A percentile compares a stretch with the other conserved stretches of the same genome.
These are phyloP conservation scores for Leptogaster cylindrica DNA, from an alignment of 2,888 invertebrate genomes.

Conservation along the genomic window DNA sequence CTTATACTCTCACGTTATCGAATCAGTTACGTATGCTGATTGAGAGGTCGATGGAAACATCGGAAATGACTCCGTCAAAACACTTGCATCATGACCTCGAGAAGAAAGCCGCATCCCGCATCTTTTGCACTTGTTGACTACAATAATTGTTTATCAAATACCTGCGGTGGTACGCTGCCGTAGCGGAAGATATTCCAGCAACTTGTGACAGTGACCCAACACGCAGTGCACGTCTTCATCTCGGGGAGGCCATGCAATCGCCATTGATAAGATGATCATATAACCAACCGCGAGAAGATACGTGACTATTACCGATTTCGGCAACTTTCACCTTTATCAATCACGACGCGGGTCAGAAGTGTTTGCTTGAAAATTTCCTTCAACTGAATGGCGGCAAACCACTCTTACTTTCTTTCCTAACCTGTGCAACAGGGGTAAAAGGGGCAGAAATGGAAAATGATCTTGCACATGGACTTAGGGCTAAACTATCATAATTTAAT, in stretches of 20 bases:
- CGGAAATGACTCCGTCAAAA: background rate
- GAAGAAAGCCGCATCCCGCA: conserved; percentile 11
- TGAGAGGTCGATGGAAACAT: background rate
- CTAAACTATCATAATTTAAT: too few species aligned
- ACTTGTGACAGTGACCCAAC: background rate
- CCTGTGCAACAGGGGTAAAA: background rate
- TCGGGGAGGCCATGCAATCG: background rate
- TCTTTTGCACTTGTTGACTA: conserved; percentile 1
- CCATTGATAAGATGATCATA: background rate
- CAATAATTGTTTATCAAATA: background rate
- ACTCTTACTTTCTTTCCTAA: conserved; percentile 13
- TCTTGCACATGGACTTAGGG: conserved; percentile 1
- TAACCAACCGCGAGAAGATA: background rate
- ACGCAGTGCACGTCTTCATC: conserved; percentile 10
- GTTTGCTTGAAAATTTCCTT: conserved; percentile 3
- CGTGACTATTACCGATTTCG: conserved; percentile 18
- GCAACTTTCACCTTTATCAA: conserved; percentile 30
- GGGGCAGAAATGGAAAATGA: background rate
- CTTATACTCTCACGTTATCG: background rate
- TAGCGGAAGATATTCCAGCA: background rate
- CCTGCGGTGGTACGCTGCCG: conserved; percentile 6
- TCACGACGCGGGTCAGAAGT: background rate
- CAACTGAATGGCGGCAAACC: background rate
- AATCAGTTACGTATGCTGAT: background rate
- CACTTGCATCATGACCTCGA: conserved; percentile 2